Evolutionary conservation across 2,888 invertebrate genomes (phyloP), one percentile per base, ranked within the genome.

Genomic region (Cerastis leucographa): DNA sequence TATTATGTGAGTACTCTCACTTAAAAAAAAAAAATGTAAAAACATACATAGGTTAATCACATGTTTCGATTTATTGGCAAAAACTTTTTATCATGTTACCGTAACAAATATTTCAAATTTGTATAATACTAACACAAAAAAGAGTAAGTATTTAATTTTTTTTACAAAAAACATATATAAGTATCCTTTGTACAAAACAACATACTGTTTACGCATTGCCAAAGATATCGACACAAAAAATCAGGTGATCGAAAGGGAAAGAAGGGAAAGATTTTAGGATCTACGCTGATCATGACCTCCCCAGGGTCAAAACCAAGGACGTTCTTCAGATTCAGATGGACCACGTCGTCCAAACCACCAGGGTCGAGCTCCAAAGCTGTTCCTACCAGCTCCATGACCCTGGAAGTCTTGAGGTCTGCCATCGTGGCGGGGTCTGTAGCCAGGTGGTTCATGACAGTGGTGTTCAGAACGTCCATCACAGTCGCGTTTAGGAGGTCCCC

Each of bases 271-370:
- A 35, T 19, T 11, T 64, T 42, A 64, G 40, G 62, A 42, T 64
- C 40, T 64, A n/a, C 62, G 62, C 12, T 62, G 62, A 42, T 64
- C 74, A 44, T 49, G 29, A 44, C 49, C 74, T 12, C 17, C n/a
- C 62, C 62, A 64, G 7, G 40, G 40, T 40, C 62, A 40, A 42
- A 42, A 42, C 61, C 61, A 72, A 9, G 73, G 44, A 9, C 62
- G 49, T 44, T 54, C 62, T n/a, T 35, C 25, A 14, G 42, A 35
- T 17, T 74, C 74, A 14, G 35, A 8, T 6, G n/a, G 51, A n/a
- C 74, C 73, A n/a, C 74, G 73, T 9, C 62, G 35, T 72, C 64
- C 64, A 65, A 56, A 73, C 73, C 75, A 75, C 73, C 74, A 70
- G 46, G 71, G 35, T n/a, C 35, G 35, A 25, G 46, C 7, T 46